Conservation (phyloP, 2,888 invertebrate genomes). For the Thymelicus sylvestris region DNA sequence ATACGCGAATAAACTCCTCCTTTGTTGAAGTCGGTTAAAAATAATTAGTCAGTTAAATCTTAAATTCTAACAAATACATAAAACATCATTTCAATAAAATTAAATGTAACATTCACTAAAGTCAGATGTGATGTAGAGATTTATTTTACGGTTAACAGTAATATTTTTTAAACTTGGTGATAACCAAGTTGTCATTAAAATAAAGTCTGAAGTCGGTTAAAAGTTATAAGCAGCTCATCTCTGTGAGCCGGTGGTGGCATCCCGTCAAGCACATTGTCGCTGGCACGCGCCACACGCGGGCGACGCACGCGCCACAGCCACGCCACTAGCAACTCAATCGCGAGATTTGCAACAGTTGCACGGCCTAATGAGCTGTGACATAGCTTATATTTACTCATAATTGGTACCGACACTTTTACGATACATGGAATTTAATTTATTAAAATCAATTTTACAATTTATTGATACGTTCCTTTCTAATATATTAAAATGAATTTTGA, state of each 20-base stretch:
- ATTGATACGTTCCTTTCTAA: too few relatives aligned
- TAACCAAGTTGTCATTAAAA: too few relatives aligned
- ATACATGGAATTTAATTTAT: too few relatives aligned
- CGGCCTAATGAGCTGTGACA: slow-evolving; percentile 73
- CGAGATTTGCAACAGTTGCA: slow-evolving; percentile 59
- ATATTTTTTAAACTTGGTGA: too few relatives aligned
- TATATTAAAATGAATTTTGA: too few relatives aligned
- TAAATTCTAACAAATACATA: too few relatives aligned
- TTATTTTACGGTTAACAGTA: too few relatives aligned
- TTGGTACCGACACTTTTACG: neutral
- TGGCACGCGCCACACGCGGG: slow-evolving; percentile 60
- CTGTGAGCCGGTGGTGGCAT: slow-evolving; percentile 44
- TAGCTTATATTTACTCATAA: slow-evolving; percentile 48
- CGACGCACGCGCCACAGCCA: slow-evolving; percentile 60
- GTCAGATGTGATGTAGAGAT: too few relatives aligned
- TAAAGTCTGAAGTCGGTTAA: too few relatives aligned
- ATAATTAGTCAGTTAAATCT: neutral
- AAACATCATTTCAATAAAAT: too few relatives aligned
- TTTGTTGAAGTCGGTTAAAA: neutral
- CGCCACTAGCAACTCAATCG: slow-evolving; percentile 65
- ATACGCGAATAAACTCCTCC: too few relatives aligned
- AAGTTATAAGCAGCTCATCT: neutral
- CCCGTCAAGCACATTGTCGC: slow-evolving; percentile 54
- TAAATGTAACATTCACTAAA: too few relatives aligned
- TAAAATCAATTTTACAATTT: neutral